A percentile compares a stretch with the other conserved stretches of the same genome.
These are phyloP conservation scores for Linnaemya tessellans DNA, from an alignment of 2,888 invertebrate genomes.

Conservation along the genomic window DNA sequence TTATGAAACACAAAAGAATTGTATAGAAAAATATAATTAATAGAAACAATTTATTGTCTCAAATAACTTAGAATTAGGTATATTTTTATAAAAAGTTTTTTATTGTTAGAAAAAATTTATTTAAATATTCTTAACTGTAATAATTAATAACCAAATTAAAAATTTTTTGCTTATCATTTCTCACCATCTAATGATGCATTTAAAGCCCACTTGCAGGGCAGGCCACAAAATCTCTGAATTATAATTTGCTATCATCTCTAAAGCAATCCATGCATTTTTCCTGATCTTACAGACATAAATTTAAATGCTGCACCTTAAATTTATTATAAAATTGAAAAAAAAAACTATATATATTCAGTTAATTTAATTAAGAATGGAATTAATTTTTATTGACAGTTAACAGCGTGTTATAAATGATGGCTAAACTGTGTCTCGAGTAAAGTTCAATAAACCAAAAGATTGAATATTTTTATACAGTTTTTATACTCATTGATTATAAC, in stretches of 20 bases:
- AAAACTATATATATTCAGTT: constrained; percentile 15
- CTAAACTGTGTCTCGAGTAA: background rate
- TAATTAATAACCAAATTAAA: background rate
- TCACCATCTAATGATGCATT: background rate
- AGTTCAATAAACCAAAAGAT: background rate
- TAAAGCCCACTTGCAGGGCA: constrained; percentile 40
- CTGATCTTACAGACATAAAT: background rate
- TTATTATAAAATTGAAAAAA: constrained; percentile 1
- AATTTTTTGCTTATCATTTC: background rate
- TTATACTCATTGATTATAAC: constrained; percentile 21
- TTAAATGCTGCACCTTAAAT: constrained; percentile 3
- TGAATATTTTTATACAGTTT: background rate
- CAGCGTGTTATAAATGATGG: constrained; percentile 65
- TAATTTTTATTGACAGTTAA: constrained; percentile 66
- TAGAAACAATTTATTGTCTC: background rate
- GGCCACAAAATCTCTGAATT: background rate
- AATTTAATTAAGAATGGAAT: constrained; percentile 23
- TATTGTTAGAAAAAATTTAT: background rate
- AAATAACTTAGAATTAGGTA: background rate
- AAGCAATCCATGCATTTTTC: background rate
- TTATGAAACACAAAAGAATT: background rate
- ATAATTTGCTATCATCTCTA: background rate
- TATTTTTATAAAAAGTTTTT: background rate
- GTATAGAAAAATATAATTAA: background rate
- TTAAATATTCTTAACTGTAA: background rate